Base-by-base conservation (phyloP, 2,888 invertebrate genomes). In the Ormyrus pomaceus region DNA sequence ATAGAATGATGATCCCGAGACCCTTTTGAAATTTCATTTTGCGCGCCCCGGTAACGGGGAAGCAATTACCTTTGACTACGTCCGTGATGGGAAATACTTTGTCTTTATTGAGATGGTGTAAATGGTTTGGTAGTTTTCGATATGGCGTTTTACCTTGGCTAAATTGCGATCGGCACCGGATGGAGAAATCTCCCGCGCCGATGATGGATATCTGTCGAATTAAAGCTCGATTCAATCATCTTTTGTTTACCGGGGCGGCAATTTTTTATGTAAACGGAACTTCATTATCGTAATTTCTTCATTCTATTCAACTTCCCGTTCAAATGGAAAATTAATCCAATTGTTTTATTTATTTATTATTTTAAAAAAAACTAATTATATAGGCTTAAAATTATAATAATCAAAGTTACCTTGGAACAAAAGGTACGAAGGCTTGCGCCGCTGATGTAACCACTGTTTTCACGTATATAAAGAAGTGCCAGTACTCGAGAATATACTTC, bases 11-110 rank as follows among this genome's bases (percentile, higher is more conserved):
- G 70, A 34, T 50, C 53, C 50, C 46, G 68, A 65, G 62, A 7
- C 7, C 68, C 79, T 62, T 82, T 81, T 71, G 78, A 77, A 82
- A 82, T 83, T 83, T 75, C 80, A 65, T 79, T 81, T 75, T 70
- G 76, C 82, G 59, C 68, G 62, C 81, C 19, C 72, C 72, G 66
- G 78, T 77, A 82, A 81, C 80, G 62, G 68, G 58, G 65, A 66
- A 56, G 61, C 73, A 69, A 80, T 81, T 82, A 84, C 72, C 65
- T 62, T 79, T 71, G 55, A 70, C 50, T 74, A 58, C 69, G 0
- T 48, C 46, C n/a, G 51, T 6, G 50, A 66, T 51, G 58, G 66
- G 50, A 59, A 19, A 59, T 59, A 77, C 77, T 77, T 74, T 74
- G 70, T 73, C 68, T 73, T 77, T 77, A 77, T 69, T 19, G 77